A percentile compares a stretch with the other conserved stretches of the same genome.
Evolutionary conservation across 2,888 invertebrate genomes (phyloP).

Genomic region (Molanna angustata): DNA sequence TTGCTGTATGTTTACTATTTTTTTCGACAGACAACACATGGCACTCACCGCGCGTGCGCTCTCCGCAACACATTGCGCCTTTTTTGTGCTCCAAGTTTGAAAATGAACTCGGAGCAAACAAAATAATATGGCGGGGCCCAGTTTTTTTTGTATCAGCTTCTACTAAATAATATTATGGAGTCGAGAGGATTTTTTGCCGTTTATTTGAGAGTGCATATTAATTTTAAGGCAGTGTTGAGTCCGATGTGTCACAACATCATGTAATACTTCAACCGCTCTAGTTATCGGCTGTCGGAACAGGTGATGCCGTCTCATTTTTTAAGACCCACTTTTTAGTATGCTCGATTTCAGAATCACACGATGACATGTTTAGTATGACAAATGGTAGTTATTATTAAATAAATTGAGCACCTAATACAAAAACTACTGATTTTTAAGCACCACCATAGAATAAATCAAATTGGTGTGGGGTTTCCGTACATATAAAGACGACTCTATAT

Average conservation of each 20-base stretch:
- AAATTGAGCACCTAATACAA: no score
- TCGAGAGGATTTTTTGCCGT: slow-evolving; percentile 9
- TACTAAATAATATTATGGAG: no score
- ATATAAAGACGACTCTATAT: no score
- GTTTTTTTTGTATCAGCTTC: slow-evolving; percentile 6
- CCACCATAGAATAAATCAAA: no score
- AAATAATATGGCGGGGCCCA: slow-evolving; percentile 7
- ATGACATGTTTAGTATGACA: no score
- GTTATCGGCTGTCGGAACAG: not conserved
- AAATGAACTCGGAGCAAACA: slow-evolving; percentile 20
- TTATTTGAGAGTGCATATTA: slow-evolving; percentile 15
- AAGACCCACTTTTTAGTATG: no score
- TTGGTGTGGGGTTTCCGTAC: no score
- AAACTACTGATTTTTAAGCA: no score
- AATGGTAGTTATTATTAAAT: no score
- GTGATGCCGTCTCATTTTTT: not conserved
- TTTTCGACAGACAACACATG: slow-evolving; percentile 29
- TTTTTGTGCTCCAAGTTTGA: slow-evolving; percentile 27
- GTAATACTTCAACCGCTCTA: not conserved
- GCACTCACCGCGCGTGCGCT: slow-evolving; percentile 27
- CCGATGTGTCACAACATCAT: slow-evolving; percentile 18
- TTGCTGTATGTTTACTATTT: slow-evolving; percentile 21
- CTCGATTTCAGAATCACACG: no score
- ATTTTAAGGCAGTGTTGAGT: slow-evolving; percentile 14
- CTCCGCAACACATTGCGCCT: slow-evolving; percentile 32